Conservation (phyloP, 2,888 invertebrate species). For the Eustalomyia histrio region DNA sequence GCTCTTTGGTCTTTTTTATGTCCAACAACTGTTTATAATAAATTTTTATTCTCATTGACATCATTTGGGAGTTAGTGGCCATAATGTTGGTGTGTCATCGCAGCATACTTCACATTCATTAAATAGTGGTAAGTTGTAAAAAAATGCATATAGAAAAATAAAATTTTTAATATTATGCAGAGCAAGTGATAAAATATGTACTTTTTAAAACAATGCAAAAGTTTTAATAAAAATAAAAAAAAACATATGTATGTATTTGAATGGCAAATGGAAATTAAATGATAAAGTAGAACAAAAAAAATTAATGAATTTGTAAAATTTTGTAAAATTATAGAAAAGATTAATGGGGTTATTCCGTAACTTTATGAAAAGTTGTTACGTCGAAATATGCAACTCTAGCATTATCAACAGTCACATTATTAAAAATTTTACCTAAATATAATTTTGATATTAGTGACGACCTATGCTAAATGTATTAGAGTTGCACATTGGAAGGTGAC, state of each 20-base stretch:
- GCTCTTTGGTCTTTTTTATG: not conserved
- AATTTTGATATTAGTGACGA: too few species aligned
- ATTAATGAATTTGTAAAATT: too few species aligned
- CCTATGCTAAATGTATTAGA: too few species aligned
- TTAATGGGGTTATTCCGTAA: too few species aligned
- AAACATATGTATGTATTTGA: not conserved
- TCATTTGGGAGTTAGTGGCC: slow-evolving; percentile 51
- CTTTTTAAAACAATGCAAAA: not conserved
- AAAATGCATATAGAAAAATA: not conserved
- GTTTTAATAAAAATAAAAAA: not conserved
- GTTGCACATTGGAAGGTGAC: too few species aligned
- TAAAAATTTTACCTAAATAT: too few species aligned
- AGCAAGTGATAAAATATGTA: not conserved
- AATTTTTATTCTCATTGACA: slow-evolving; percentile 45
- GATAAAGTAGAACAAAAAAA: too few species aligned
- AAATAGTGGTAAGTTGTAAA: slow-evolving; percentile 2
- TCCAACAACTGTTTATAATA: not conserved
- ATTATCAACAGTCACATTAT: too few species aligned
- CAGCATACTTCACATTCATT: slow-evolving; percentile 25
- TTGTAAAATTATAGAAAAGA: too few species aligned
- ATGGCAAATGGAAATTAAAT: not conserved
- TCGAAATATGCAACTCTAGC: too few species aligned
- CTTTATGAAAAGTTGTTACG: too few species aligned
- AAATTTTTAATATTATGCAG: not conserved
- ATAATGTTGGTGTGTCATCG: slow-evolving; percentile 30